Conservation (phyloP, 2,113 vertebrate species). For the Mesitornis unicolor region DNA sequence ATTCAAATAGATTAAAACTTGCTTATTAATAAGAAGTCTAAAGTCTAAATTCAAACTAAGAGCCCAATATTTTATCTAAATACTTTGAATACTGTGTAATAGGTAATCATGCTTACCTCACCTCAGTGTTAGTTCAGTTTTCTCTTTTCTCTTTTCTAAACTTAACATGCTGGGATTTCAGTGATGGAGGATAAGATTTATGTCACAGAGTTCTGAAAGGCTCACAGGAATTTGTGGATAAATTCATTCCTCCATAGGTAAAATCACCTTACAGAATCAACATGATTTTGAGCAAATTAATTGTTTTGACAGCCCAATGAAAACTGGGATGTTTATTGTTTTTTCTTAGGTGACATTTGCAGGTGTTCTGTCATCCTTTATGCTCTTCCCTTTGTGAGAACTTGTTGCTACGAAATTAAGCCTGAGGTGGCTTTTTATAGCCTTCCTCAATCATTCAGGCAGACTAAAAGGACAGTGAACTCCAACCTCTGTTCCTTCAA, state of each 20-base stretch:
- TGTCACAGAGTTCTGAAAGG: background rate
- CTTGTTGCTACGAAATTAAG: background rate
- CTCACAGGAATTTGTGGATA: background rate
- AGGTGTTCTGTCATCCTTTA: background rate
- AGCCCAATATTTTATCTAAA: background rate
- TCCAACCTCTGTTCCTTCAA: constrained; percentile 1
- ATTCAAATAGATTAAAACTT: background rate
- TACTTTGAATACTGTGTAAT: background rate
- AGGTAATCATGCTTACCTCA: background rate
- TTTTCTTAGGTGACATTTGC: background rate
- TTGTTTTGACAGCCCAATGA: background rate
- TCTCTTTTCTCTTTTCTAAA: background rate
- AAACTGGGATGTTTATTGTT: background rate
- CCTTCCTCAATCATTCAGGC: constrained; percentile 1
- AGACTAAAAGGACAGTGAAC: background rate
- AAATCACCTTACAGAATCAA: background rate
- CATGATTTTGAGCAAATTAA: background rate
- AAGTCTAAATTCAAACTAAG: background rate
- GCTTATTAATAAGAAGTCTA: background rate
- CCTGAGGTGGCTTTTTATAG: background rate
- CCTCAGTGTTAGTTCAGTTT: background rate
- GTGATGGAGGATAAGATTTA: background rate
- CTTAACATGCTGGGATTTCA: background rate
- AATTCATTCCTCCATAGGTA: background rate
- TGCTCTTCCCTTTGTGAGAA: background rate